These are phyloP conservation scores for Porites cylindrica DNA, from an alignment of 92 coral and sea anemone species.

Conservation along the genomic window DNA sequence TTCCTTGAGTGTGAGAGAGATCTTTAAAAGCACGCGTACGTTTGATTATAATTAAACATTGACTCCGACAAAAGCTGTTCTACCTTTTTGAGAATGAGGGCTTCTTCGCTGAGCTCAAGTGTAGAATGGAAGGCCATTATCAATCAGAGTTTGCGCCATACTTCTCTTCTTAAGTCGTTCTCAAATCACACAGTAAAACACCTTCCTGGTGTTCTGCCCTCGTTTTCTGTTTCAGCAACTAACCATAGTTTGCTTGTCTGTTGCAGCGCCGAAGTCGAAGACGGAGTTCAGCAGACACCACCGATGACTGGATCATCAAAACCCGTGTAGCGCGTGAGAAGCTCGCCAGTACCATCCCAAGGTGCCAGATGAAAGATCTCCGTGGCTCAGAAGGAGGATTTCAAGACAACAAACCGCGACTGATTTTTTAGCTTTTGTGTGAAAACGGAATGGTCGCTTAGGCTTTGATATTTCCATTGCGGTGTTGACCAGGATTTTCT, in stretches of 20 bases:
- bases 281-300: conserved; percentile 20
- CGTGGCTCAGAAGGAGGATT: not conserved
- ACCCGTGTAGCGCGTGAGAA: not conserved
- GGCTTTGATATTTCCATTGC: not conserved
- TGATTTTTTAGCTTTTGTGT: conserved; percentile 2
- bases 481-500: not conserved
- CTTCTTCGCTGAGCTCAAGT: too few relatives aligned
- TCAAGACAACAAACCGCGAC: not conserved
- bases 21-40: too few relatives aligned
- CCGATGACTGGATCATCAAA: conserved; percentile 13
- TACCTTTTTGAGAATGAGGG: too few relatives aligned
- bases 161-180: too few relatives aligned
- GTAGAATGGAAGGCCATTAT: too few relatives aligned
- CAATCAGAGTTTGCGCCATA: too few relatives aligned
- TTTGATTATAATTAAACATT: too few relatives aligned
- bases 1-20: too few relatives aligned
- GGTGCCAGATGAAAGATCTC: not conserved
- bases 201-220: too few relatives aligned
- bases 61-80: too few relatives aligned
- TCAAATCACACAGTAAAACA: too few relatives aligned
- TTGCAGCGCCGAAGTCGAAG: conserved; percentile 32
- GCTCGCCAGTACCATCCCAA: not conserved
- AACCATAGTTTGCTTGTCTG: not conserved
- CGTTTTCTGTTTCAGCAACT: not conserved
- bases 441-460: not conserved